Base-by-base conservation (phyloP, 23 tunicate species). In the Phallusia fumigata region DNA sequence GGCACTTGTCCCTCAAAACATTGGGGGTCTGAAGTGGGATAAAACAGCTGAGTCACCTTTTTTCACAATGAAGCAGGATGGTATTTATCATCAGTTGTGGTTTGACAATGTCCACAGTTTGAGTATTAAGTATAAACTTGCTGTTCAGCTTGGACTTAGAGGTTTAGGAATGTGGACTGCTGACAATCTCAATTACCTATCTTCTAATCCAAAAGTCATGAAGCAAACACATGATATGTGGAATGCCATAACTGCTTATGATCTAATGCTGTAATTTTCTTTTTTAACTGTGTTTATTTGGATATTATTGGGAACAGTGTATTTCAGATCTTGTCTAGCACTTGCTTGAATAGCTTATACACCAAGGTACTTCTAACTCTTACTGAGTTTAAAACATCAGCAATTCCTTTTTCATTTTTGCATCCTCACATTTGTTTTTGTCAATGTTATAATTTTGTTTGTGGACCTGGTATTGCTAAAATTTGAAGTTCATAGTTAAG, bases 111-210 rank as follows among this genome's bases (percentile, higher is more conserved):
- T 83, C 1, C 31, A 86, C 35, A 90, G 87, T 44, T 58, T 90
- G 21, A 82, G 49, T 19, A 30, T 35, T 6, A 90, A 90, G 79
- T 90, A 86, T 34, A 28, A 90, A 47, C 50, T 90, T 34, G 95
- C 86, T 44, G 35, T 76, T 21, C 22, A 65, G 30, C 36, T 85
- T 53, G 73, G 73, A 6, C 31, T 90, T 32, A 26, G 72, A 0
- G 95, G 95, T 64, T 31, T 90, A 45, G 77, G 87, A 6, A 90
- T 90, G 95, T 90, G 79, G 79, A 36, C 65, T 33, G 90, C 95
- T 65, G 83, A 77, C 11, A 22, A 31, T 19, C 45, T 90, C 36
- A 80, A 90, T 47, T 90, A 90, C 74, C 65, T 51, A 33, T 85
- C 90, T 1, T 81, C 89, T 65, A 80, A 86, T 86, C 83, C 80